Conservation (phyloP, 2,113 vertebrate genomes). For the Todiramphus chloris region DNA sequence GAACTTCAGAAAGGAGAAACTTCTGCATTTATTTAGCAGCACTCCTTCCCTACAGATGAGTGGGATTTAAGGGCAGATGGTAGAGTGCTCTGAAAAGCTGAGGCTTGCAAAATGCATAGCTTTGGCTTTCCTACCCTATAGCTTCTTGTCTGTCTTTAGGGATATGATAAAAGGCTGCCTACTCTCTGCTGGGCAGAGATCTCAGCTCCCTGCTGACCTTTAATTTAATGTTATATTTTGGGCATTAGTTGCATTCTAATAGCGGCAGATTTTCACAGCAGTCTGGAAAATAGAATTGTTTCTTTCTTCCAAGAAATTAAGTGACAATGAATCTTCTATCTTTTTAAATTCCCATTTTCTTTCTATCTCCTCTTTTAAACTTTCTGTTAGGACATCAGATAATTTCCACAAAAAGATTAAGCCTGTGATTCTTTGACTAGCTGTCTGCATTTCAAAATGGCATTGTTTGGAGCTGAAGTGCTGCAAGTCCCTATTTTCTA, state of each 20-base stretch:
- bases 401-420: neutral
- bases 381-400: neutral
- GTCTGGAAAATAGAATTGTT: slow-evolving; percentile 22
- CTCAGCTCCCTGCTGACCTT: slow-evolving; percentile 29
- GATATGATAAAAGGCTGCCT: neutral
- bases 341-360: neutral
- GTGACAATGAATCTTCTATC: neutral
- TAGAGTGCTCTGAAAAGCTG: neutral
- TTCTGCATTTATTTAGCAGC: neutral
- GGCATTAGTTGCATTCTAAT: neutral
- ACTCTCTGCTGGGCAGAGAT: slow-evolving; percentile 8
- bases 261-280: slow-evolving; percentile 2
- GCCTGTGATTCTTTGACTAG: neutral
- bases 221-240: slow-evolving; percentile 29
- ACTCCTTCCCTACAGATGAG: neutral
- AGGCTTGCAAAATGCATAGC: neutral
- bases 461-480: neutral
- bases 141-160: neutral
- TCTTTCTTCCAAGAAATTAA: neutral
- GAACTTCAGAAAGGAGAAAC: neutral
- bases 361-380: neutral
- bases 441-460: neutral
- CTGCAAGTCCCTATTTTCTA: neutral
- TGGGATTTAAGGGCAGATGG: neutral
- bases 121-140: neutral